Base-by-base conservation (phyloP, 2,888 invertebrate species). In the Hyppa rectilinea region DNA sequence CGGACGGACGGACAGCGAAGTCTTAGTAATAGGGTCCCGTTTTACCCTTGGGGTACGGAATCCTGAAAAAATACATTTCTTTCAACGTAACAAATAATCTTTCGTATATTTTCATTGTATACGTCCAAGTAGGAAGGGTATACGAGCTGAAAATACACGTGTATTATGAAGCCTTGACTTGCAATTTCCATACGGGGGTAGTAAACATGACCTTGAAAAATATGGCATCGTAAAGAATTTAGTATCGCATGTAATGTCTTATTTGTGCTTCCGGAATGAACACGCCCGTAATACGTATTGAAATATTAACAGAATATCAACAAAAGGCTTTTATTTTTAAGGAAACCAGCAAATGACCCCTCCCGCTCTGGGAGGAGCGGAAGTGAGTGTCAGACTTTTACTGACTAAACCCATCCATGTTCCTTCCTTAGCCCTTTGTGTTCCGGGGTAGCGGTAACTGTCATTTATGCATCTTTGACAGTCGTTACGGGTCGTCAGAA, bases 161-260 rank as follows among this genome's bases (percentile, higher is more conserved):
- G 26, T n/a, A 20, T 5, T 14, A n/a, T 17, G 0, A 9, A 38
- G 0, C 72, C 58, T 72, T 74, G 72, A 20, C 34, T 20, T n/a
- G 34, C 7, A 34, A 73, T 72, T 58, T 45, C 26, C 56, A 72
- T 66, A 38, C 17, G n/a, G 50, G 50, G 47, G 43, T 66, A 14
- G 58, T 58, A 58, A 40, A 55, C 5, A 14, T 0, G 26, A 17
- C 72, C 72, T 74, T 66, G 58, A 20, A 40, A 36, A 66, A 36
- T 29, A 72, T 52, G 31, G 23, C 43, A 17, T 58, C 65, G 52
- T 74, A 66, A 72, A 74, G 10, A 38, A 38, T 38, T 12, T 52
- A 14, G 50, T 29, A 74, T 50, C 38, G 45, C 47, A 58, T 58
- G 66, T 66, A 34, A 72, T 66, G 58, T 64, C 56, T 72, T 72